These are phyloP conservation scores for Entomyzon cyanotis DNA, from an alignment of 2,113 vertebrate genomes.

Conservation along the genomic window DNA sequence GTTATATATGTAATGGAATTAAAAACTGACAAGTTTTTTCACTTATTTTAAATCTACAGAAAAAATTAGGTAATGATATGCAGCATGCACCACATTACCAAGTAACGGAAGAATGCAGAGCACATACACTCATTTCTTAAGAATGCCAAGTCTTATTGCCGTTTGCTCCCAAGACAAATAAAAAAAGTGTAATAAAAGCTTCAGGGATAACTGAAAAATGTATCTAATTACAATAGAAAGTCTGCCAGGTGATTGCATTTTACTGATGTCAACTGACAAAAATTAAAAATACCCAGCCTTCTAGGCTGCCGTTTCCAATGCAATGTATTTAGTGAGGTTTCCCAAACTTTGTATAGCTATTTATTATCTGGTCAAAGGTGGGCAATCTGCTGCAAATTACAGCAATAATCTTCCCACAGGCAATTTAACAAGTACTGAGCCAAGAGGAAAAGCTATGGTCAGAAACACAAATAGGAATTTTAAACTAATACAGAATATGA, in stretches of 20 bases:
- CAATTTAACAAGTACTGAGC: not conserved
- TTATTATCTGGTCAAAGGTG: not conserved
- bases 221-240: not conserved
- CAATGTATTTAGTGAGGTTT: not conserved
- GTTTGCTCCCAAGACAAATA: slow-evolving; percentile 8
- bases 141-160: not conserved
- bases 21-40: not conserved
- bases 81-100: not conserved
- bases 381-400: not conserved
- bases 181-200: not conserved
- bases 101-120: slow-evolving; percentile 18
- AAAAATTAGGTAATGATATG: not conserved
- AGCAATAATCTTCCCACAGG: not conserved
- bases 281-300: not conserved
- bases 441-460: not conserved
- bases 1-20: not conserved
- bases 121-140: not conserved
- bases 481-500: not conserved
- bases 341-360: not conserved
- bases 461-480: not conserved
- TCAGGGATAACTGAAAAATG: slow-evolving; percentile 16
- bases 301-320: not conserved
- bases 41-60: not conserved
- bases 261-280: slow-evolving; percentile 13
- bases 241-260: not conserved